These are phyloP conservation scores for Neuroscelio doddi DNA, from an alignment of 2,888 invertebrate species.

Conservation along the genomic window DNA sequence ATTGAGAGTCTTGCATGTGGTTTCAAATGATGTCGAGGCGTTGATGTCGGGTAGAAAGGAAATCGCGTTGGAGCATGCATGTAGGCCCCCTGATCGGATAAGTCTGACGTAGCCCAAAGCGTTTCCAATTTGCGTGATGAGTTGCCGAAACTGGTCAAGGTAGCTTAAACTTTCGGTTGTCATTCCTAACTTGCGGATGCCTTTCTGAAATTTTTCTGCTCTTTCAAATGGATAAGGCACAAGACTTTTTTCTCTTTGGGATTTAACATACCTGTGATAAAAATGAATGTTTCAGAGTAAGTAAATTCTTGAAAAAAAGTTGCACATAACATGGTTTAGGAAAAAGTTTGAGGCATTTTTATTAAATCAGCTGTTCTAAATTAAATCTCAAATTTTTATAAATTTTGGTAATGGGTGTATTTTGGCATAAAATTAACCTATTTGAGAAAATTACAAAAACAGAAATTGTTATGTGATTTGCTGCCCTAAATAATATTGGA, in stretches of 20 bases:
- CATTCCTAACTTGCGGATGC: conserved; percentile 89
- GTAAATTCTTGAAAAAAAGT: no score
- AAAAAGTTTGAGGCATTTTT: no score
- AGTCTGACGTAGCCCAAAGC: conserved; percentile 96
- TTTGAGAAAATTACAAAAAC: no score
- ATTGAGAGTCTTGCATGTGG: conserved; percentile 76
- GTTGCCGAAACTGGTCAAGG: conserved; percentile 92
- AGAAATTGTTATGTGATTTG: no score
- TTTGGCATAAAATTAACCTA: no score
- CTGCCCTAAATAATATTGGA: no score
- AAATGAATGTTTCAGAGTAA: no score
- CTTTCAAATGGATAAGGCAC: conserved; percentile 89
- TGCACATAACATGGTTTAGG: no score
- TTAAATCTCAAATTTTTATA: no score
- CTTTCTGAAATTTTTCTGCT: conserved; percentile 94
- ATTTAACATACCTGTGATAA: conserved; percentile 60
- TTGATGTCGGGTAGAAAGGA: conserved; percentile 90
- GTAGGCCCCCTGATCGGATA: conserved; percentile 93
- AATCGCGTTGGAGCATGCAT: conserved; percentile 92
- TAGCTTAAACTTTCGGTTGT: conserved; percentile 88
- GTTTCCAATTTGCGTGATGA: conserved; percentile 95
- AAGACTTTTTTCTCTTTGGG: conserved; percentile 79
- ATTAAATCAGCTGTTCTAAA: no score
- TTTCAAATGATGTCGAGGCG: conserved; percentile 76
- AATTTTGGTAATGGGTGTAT: no score